Evolutionary conservation across 2,797 vertebrate genomes (phyloP).

Genomic region (Allobates femoralis): DNA sequence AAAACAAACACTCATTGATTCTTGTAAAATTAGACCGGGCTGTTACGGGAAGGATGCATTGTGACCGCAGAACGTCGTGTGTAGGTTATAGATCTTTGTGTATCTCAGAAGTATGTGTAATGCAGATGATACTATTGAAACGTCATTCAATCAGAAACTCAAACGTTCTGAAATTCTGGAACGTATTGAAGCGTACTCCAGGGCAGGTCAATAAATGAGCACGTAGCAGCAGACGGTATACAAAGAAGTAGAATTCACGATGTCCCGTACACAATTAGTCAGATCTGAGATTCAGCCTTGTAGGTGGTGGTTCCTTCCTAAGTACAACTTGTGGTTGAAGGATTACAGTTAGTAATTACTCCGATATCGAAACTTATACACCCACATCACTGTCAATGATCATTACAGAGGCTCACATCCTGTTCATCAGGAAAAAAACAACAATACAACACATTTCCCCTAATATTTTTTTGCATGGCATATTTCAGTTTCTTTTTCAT

Average conservation of each 20-base stretch:
- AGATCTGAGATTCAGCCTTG: conserved; percentile 59
- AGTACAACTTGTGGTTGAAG: conserved; percentile 33
- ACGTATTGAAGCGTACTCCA: not conserved
- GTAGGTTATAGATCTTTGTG: conserved; percentile 64
- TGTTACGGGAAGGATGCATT: conserved; percentile 70
- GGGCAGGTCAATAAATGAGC: not conserved
- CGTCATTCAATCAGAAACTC: conserved; percentile 63
- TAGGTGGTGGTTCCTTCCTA: conserved; percentile 33
- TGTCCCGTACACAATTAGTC: conserved; percentile 61
- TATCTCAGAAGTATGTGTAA: conserved; percentile 57
- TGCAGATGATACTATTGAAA: conserved; percentile 61
- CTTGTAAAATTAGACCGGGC: conserved; percentile 67
- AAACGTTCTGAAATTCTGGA: conserved; percentile 52
- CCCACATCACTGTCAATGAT: not conserved
- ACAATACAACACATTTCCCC: not conserved
- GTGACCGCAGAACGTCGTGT: conserved; percentile 49
- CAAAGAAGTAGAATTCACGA: conserved; percentile 36
- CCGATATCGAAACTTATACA: not conserved
- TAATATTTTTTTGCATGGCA: not conserved
- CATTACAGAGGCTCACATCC: not conserved
- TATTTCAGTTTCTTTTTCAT: not conserved
- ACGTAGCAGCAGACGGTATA: not conserved
- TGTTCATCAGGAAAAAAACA: conserved; percentile 53
- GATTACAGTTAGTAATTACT: conserved; percentile 44
- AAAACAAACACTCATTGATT: conserved; percentile 65